Evolutionary conservation across 2,888 invertebrate genomes (phyloP).

Genomic region (Saturnia japonica): DNA sequence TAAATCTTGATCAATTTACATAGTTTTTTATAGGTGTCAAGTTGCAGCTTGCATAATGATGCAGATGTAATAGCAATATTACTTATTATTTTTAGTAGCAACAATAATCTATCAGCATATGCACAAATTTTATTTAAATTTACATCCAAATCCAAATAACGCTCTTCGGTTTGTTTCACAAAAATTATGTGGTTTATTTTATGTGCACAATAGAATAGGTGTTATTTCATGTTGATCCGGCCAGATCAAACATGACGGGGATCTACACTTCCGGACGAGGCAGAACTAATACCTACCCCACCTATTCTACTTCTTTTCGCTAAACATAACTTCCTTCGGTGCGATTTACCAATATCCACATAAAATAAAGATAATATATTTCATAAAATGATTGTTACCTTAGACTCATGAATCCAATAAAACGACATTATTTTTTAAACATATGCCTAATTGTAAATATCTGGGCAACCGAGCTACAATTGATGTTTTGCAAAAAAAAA

Average conservation of each 20-base stretch:
- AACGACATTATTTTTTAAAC: too few species aligned
- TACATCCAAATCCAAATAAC: not conserved
- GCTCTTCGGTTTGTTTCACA: slow-evolving; percentile 25
- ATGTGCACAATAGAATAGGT: slow-evolving; percentile 41
- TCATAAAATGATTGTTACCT: not conserved
- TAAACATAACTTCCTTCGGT: slow-evolving; percentile 28
- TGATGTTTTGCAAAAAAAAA: too few species aligned
- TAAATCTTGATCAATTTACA: not conserved
- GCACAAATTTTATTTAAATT: not conserved
- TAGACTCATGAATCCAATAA: not conserved
- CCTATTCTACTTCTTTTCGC: slow-evolving; percentile 30
- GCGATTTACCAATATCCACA: slow-evolving; percentile 14
- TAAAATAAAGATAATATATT: not conserved
- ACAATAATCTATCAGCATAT: not conserved
- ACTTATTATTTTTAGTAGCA: too few species aligned
- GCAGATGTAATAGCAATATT: not conserved
- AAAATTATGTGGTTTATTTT: slow-evolving; percentile 39
- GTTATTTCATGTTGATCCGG: slow-evolving; percentile 45
- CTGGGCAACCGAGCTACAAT: too few species aligned
- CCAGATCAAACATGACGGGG: slow-evolving; percentile 46
- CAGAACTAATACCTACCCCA: slow-evolving; percentile 28
- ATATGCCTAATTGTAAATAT: too few species aligned
- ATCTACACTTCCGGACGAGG: slow-evolving; percentile 35
- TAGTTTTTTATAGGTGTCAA: not conserved
- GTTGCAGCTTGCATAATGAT: not conserved